phyloP scores from a whole-genome alignment of 1,140 invertebrate species.

The Heliconius hermathena region DNA sequence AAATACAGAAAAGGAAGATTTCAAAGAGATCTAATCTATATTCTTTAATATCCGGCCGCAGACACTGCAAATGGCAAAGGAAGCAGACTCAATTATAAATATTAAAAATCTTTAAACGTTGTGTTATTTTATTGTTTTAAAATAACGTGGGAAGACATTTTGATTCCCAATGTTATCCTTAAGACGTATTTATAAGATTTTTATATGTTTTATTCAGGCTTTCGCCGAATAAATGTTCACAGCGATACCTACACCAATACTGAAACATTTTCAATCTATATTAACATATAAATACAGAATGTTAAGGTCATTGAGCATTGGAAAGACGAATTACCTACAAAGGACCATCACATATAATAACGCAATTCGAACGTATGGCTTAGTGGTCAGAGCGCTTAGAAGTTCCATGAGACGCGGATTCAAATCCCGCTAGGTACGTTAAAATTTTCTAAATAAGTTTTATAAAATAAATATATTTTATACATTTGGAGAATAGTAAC shows the following conservation, averaged over 20 bases:
- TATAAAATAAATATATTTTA: too few species aligned
- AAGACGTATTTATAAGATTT: too few species aligned
- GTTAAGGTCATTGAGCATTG: not conserved
- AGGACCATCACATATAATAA: not conserved
- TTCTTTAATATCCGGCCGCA: slow-evolving; percentile 8
- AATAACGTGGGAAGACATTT: not conserved
- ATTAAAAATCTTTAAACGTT: not conserved
- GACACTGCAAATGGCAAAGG: not conserved
- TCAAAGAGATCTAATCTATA: slow-evolving; percentile 2
- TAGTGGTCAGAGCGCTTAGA: too few species aligned
- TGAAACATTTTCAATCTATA: not conserved
- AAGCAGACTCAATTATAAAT: not conserved
- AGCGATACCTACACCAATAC: not conserved
- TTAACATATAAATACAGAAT: slow-evolving; percentile 3
- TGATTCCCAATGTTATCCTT: not conserved
- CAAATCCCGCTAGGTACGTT: too few species aligned
- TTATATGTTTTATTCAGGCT: not conserved
- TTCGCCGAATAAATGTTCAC: not conserved
- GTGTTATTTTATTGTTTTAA: not conserved
- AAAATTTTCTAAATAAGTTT: too few species aligned
- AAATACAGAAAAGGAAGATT: not conserved
- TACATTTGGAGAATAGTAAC: too few species aligned
- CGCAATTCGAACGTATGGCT: not conserved
- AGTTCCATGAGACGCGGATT: too few species aligned
- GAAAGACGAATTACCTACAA: not conserved